A percentile compares a stretch with the other conserved stretches of the same genome.
phyloP scores from a whole-genome alignment of 2,113 vertebrate species.

The Daboia siamensis region DNA sequence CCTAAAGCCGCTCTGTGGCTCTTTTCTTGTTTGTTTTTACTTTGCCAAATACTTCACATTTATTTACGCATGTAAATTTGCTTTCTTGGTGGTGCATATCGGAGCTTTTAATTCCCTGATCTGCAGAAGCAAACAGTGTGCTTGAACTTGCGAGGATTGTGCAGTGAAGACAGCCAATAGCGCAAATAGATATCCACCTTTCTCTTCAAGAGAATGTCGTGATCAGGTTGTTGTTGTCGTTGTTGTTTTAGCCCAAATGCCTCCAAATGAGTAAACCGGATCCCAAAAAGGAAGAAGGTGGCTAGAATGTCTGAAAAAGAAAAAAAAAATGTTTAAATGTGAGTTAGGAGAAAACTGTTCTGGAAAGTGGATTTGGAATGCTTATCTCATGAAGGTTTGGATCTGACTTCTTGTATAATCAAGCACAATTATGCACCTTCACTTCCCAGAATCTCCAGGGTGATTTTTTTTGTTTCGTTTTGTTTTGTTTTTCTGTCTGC shows the following conservation, averaged over 20 bases:
- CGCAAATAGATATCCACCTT: background rate
- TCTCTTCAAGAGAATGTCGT: background rate
- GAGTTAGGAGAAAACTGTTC: background rate
- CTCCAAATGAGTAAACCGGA: background rate
- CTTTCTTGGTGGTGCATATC: background rate
- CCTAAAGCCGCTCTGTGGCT: background rate
- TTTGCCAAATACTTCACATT: background rate
- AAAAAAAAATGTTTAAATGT: background rate
- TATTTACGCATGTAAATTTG: background rate
- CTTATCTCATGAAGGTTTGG: background rate
- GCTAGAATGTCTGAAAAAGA: background rate
- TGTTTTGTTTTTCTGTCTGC: background rate
- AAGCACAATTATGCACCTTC: background rate
- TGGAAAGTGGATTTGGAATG: background rate
- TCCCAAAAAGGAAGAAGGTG: background rate
- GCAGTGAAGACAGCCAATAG: background rate
- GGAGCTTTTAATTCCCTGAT: background rate
- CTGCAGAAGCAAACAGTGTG: background rate
- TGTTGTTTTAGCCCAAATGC: background rate
- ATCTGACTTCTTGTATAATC: background rate
- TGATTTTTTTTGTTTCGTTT: background rate
- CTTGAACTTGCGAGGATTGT: background rate
- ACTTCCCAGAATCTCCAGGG: background rate
- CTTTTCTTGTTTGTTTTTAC: background rate
- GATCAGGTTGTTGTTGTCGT: background rate